Conservation (phyloP, 2,888 invertebrate genomes). For the Hirtodrosophila cameraria region DNA sequence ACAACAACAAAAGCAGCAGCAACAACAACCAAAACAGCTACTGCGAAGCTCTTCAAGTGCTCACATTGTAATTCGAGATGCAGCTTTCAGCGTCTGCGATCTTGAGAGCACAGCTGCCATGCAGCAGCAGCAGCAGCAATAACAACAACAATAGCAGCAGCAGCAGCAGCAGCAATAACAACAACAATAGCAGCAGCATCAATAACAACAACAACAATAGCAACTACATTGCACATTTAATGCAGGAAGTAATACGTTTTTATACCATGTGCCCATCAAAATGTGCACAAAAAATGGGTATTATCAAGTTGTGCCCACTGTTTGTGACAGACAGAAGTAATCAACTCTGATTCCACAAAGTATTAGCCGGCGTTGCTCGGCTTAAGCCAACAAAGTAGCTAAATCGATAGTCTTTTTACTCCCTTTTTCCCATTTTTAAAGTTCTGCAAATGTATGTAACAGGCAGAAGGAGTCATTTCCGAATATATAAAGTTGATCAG, state of each 20-base stretch:
- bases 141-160: slow-evolving; percentile 1
- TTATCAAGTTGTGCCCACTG: too few species aligned
- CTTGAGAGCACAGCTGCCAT: slow-evolving; percentile 42
- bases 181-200: slow-evolving; percentile 14
- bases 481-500: too few species aligned
- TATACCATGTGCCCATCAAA: neutral
- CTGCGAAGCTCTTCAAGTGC: slow-evolving; percentile 49
- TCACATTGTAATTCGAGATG: slow-evolving; percentile 44
- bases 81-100: slow-evolving; percentile 40
- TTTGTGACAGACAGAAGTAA: too few species aligned
- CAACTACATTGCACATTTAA: slow-evolving; percentile 26
- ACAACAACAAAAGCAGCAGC: neutral
- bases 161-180: slow-evolving; percentile 22
- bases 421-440: too few species aligned
- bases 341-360: too few species aligned
- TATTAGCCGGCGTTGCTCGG: too few species aligned
- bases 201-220: slow-evolving; percentile 3
- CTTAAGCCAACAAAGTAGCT: too few species aligned
- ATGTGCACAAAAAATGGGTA: too few species aligned
- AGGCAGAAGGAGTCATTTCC: too few species aligned
- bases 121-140: slow-evolving; percentile 24
- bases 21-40: slow-evolving; percentile 1
- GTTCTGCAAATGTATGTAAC: too few species aligned
- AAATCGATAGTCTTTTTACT: too few species aligned
- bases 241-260: slow-evolving; percentile 45